phyloP scores from a whole-genome alignment of 1,140 invertebrate genomes.

The Oppia nitens region DNA sequence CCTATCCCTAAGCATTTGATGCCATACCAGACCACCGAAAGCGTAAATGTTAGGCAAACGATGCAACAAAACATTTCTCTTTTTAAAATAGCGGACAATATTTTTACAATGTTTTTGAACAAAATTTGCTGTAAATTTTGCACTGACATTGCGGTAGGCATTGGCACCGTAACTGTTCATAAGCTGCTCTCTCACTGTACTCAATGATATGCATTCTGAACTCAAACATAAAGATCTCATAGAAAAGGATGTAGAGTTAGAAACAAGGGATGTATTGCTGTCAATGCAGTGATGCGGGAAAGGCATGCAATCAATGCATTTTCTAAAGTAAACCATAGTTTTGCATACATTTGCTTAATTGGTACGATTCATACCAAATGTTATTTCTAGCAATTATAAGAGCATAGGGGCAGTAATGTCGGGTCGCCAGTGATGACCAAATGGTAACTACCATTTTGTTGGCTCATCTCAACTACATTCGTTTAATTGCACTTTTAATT shows the following conservation, averaged over 20 bases:
- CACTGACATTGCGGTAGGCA: neutral
- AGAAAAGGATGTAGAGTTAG: neutral
- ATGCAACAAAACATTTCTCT: neutral
- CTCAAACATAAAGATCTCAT: neutral
- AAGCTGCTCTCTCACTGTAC: too few species aligned
- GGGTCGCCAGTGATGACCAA: too few species aligned
- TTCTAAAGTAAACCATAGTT: too few species aligned
- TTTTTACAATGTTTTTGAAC: neutral
- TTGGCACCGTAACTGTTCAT: too few species aligned
- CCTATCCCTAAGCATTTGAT: too few species aligned
- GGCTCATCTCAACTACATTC: neutral
- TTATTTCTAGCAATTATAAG: too few species aligned
- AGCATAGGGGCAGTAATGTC: too few species aligned
- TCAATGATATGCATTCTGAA: too few species aligned
- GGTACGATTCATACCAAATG: too few species aligned
- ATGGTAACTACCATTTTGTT: neutral
- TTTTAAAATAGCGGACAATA: neutral
- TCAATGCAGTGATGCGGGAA: neutral
- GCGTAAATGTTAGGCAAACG: neutral
- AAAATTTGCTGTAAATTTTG: too few species aligned
- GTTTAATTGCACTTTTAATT: neutral
- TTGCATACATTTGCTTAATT: too few species aligned
- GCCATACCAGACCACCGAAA: neutral
- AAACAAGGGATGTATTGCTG: neutral
- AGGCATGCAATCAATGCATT: neutral